A percentile compares a stretch with the other conserved stretches of the same genome.
phyloP scores from a whole-genome alignment of 1,140 invertebrate species.

The Neodiprion fabricii region DNA sequence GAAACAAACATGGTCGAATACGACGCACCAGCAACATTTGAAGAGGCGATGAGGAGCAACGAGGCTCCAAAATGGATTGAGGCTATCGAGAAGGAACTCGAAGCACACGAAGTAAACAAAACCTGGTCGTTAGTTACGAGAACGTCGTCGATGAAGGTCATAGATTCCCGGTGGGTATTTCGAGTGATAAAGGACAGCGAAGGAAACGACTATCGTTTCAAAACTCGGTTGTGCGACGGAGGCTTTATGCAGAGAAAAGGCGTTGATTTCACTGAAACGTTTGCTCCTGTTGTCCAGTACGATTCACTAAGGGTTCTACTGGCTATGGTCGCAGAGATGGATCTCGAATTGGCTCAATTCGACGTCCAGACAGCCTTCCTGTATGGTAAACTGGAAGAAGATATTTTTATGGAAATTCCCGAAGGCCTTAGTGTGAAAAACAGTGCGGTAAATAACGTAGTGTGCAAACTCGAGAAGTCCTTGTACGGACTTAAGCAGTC shows the following conservation, averaged over 20 bases:
- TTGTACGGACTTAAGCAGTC: too few species aligned
- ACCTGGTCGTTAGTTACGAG: conserved; percentile 3
- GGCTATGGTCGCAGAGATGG: too few species aligned
- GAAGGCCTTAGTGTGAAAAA: too few species aligned
- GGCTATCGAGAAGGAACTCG: not conserved
- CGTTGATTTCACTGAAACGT: conserved; percentile 27
- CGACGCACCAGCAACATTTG: not conserved
- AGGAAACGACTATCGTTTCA: conserved; percentile 31
- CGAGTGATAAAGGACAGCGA: conserved; percentile 38
- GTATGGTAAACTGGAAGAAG: not conserved
- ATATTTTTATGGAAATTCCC: conserved; percentile 15
- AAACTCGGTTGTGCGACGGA: conserved; percentile 34
- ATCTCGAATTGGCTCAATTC: not conserved
- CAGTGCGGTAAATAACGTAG: too few species aligned
- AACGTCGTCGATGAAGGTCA: conserved; percentile 22
- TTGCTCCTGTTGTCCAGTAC: conserved; percentile 27
- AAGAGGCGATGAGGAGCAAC: conserved; percentile 7
- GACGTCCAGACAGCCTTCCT: too few species aligned
- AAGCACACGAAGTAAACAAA: not conserved
- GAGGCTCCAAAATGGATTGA: not conserved
- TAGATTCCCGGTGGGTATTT: conserved; percentile 42
- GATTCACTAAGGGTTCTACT: conserved; percentile 38
- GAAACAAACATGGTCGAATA: not conserved
- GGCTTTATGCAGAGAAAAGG: conserved; percentile 37
- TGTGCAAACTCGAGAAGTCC: too few species aligned